These are phyloP conservation scores for Pseudachorutes palmiensis DNA, from an alignment of 1,140 invertebrate species.

Conservation along the genomic window DNA sequence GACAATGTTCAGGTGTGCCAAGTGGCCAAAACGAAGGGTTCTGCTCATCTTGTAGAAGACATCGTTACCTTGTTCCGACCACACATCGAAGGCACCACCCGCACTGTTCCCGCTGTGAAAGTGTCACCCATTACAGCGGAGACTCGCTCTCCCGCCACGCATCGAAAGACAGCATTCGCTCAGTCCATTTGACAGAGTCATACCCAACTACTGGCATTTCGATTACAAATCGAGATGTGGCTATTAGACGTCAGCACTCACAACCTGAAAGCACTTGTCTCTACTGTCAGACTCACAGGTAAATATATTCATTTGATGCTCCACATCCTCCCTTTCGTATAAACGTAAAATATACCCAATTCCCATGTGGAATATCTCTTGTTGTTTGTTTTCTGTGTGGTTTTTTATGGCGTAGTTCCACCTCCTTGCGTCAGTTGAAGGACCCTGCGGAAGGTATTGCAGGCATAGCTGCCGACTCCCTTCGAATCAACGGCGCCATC, in stretches of 20 bases:
- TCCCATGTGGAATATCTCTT: too few species aligned
- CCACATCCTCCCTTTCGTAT: too few species aligned
- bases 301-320: background rate
- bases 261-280: constrained; percentile 68
- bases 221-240: constrained; percentile 38
- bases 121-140: constrained; percentile 33
- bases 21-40: background rate
- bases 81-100: constrained; percentile 18
- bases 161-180: constrained; percentile 39
- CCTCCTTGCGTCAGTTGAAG: constrained; percentile 70
- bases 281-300: constrained; percentile 38
- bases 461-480: constrained; percentile 93
- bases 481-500: constrained; percentile 92
- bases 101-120: constrained; percentile 32
- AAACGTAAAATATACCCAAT: too few species aligned
- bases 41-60: background rate
- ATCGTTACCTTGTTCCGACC: constrained; percentile 25
- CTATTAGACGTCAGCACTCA: constrained; percentile 68
- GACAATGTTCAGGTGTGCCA: background rate
- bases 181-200: constrained; percentile 23
- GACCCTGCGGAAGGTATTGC: constrained; percentile 78
- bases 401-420: constrained; percentile 40
- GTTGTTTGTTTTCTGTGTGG: constrained; percentile 29
- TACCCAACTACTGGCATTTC: background rate
- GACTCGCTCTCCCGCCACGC: constrained; percentile 38